Evolutionary conservation across 2,113 vertebrate genomes (phyloP).

Genomic region (Chloropsis cyanopogon): DNA sequence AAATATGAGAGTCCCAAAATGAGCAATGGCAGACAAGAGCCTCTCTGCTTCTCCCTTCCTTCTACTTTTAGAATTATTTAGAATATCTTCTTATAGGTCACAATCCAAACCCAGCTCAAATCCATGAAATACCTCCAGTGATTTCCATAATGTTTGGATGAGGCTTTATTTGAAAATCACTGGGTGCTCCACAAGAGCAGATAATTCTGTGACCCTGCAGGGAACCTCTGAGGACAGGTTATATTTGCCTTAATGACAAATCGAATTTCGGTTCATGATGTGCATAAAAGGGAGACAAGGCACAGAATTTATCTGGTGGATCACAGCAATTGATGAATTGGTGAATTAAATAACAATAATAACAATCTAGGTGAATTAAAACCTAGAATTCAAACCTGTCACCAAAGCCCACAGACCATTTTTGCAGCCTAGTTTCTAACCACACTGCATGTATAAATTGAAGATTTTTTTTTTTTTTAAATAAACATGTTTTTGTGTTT

Average conservation of each 20-base stretch:
- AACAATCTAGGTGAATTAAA: too few relatives aligned
- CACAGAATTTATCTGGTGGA: not conserved
- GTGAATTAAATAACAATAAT: too few relatives aligned
- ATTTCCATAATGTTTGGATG: not conserved
- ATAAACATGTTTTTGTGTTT: not conserved
- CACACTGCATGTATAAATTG: not conserved
- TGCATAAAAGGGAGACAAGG: not conserved
- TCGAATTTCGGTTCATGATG: not conserved
- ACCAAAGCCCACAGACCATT: not conserved
- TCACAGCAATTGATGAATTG: too few relatives aligned
- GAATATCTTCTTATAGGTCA: not conserved
- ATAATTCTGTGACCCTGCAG: not conserved
- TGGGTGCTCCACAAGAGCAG: not conserved
- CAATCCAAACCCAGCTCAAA: not conserved
- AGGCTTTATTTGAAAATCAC: not conserved
- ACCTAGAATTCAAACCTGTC: not conserved
- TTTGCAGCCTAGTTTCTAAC: not conserved
- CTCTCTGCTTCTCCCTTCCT: not conserved
- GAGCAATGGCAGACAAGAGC: not conserved
- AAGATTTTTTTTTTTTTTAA: accelerated
- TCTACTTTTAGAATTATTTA: not conserved
- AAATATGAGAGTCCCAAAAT: not conserved
- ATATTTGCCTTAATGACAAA: not conserved
- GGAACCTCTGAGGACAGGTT: not conserved
- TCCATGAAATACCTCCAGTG: not conserved